Conservation (phyloP, 2,797 vertebrate species). For the Anas capensis region DNA sequence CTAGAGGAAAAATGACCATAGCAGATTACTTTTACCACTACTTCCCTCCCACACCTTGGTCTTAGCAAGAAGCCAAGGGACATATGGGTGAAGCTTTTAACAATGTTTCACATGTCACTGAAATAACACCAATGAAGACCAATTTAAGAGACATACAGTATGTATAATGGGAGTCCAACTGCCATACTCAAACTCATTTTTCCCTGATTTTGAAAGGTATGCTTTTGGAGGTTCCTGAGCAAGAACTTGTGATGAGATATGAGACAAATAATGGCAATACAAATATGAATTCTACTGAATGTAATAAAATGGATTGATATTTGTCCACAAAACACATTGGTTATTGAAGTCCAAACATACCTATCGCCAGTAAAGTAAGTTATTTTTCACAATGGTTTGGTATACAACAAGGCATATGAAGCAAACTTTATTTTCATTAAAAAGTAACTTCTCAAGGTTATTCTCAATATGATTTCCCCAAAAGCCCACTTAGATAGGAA, state of each 20-base stretch:
- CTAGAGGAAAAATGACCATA: neutral
- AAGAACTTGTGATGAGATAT: neutral
- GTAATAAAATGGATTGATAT: neutral
- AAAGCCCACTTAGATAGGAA: neutral
- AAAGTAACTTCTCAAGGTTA: neutral
- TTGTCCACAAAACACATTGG: neutral
- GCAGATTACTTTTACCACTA: neutral
- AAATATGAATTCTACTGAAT: neutral
- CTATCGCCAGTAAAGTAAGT: neutral
- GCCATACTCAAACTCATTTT: neutral
- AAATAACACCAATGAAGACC: neutral
- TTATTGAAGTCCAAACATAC: neutral
- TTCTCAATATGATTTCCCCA: neutral
- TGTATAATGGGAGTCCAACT: neutral
- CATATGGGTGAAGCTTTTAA: rapidly evolving
- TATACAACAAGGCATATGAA: neutral
- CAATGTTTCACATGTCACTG: neutral
- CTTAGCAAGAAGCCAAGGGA: neutral
- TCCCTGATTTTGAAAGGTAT: neutral
- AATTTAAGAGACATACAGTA: neutral
- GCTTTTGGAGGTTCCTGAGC: neutral
- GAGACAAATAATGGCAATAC: neutral
- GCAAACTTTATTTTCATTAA: neutral
- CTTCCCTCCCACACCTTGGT: neutral
- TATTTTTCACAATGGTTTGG: neutral